Evolutionary conservation across 2,888 invertebrate species (phyloP), one percentile per base, ranked within the genome.

Genomic region (Agrypnus murinus): DNA sequence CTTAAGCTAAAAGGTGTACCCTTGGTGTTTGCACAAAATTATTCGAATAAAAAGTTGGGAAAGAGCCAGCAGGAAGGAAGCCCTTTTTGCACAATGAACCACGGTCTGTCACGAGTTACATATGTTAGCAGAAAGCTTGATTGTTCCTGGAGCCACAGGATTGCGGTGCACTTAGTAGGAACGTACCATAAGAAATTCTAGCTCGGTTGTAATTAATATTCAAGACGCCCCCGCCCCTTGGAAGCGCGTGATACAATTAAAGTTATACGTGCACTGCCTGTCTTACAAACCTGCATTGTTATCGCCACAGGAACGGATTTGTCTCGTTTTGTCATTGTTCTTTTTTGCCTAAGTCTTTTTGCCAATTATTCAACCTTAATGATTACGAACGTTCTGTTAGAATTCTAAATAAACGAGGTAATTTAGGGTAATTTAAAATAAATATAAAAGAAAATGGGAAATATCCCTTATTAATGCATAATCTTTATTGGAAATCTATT

Each of bases 191-290:
- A 77, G 77, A 77, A 76, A 74, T 74, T 69, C 66, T 57, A 17
- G 60, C 64, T 32, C 67, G 65, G 72, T 60, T 73, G 76, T 79
- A 81, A 81, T 81, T 81, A 81, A 81, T 81, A 81, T 81, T 81
- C 81, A 81, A 78, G 78, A 78, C 80, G 60, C 74, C 65, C 72
- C 71, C 77, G 66, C 74, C 74, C 74, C 73, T 77, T 72, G 75
- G 76, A 71, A 75, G 72, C 75, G 79, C 82, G 81, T 82, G 82
- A 82, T 82, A 82, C 81, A 81, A 82, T 82, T 82, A 82, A 81
- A 81, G 75, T 76, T 80, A 80, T 77, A 82, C 82, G 82, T 82
- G 82, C 77, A 69, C 72, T 72, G 80, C 78, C 74, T 77, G 75
- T 60, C 67, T 72, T 75, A 74, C 68, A 74, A 65, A 73, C 63